These are phyloP conservation scores for Phrynosoma blainvillii DNA, from an alignment of 2,113 vertebrate species.

Conservation along the genomic window DNA sequence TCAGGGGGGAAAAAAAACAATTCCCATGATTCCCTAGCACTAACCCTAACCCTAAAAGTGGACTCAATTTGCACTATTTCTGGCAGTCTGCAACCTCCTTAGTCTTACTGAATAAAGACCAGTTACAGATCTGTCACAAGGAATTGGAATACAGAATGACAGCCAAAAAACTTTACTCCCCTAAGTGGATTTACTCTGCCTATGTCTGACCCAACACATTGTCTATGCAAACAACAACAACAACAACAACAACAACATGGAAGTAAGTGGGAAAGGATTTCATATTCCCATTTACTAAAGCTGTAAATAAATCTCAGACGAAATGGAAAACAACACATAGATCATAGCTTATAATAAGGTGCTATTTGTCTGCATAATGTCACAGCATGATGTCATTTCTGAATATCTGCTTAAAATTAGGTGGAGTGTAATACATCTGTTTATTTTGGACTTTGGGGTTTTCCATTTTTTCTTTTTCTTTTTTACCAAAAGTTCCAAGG, in stretches of 20 bases:
- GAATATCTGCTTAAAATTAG: neutral
- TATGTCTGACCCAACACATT: neutral
- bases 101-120: too few species aligned
- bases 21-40: too few species aligned
- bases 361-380: neutral
- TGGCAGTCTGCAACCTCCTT: too few species aligned
- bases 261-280: neutral
- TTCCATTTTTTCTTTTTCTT: neutral
- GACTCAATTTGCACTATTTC: too few species aligned
- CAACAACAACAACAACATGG: neutral
- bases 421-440: neutral
- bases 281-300: neutral
- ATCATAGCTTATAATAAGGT: conserved; percentile 16
- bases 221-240: neutral
- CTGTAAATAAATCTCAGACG: neutral
- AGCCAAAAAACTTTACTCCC: too few species aligned
- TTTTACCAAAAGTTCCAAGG: too few species aligned
- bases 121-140: too few species aligned
- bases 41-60: too few species aligned
- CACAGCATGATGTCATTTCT: neutral
- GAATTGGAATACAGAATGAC: too few species aligned
- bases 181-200: neutral
- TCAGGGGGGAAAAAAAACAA: too few species aligned
- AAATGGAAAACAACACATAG: neutral
- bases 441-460: neutral